A percentile compares a stretch with the other conserved stretches of the same genome.
Conservation (phyloP, 2,797 vertebrate genomes). For the Odontamblyopus lacepedii region DNA sequence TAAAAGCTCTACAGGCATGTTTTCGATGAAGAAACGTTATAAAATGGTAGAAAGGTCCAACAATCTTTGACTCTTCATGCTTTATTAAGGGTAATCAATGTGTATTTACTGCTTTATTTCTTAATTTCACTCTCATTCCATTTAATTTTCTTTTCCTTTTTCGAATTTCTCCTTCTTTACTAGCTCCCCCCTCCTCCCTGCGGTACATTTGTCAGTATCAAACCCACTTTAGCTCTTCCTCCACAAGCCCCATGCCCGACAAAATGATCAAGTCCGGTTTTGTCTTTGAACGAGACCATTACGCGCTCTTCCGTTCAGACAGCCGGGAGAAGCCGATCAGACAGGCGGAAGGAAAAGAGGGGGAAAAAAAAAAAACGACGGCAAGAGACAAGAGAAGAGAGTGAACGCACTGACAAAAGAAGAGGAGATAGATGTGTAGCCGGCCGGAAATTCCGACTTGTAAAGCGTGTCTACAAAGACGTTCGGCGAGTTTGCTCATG, state of each 20-base stretch:
- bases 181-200: background rate
- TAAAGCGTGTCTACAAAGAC: conserved; percentile 1
- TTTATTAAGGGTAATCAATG: too few species aligned
- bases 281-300: conserved; percentile 3
- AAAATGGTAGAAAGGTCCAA: too few species aligned
- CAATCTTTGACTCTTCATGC: too few species aligned
- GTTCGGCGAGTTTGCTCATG: background rate
- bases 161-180: background rate
- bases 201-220: background rate
- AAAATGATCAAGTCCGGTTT: background rate
- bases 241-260: background rate
- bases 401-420: conserved; percentile 1
- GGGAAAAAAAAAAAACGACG: background rate
- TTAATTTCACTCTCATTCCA: background rate
- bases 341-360: background rate
- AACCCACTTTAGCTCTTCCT: background rate
- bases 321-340: background rate
- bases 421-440: conserved; percentile 9
- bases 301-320: background rate
- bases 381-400: conserved; percentile 3
- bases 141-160: background rate
- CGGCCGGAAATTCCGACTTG: background rate
- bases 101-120: too few species aligned
- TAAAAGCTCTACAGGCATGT: too few species aligned
- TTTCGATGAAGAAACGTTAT: too few species aligned